Percentiles rank a stretch among this genome's conserved stretches.
Conservation (phyloP, 1,140 invertebrate genomes). For the Lutraria rhynchaena region DNA sequence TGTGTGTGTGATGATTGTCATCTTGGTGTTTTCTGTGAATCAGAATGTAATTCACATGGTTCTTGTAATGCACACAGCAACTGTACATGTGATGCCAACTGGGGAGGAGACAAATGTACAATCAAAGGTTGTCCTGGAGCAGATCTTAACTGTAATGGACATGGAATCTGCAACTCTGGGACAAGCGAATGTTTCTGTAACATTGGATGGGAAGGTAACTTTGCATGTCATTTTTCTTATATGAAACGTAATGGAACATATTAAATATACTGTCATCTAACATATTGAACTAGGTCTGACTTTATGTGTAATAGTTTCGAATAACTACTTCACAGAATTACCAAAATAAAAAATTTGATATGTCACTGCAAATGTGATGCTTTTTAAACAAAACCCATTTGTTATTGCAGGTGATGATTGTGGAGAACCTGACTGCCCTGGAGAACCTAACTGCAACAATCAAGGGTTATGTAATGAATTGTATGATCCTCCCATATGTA, state of each 20-base stretch:
- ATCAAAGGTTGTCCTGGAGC: constrained; percentile 65
- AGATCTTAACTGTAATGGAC: constrained; percentile 68
- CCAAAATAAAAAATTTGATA: too few species aligned
- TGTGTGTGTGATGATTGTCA: constrained; percentile 73
- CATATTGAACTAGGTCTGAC: neutral
- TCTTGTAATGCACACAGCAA: constrained; percentile 54
- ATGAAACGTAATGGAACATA: too few species aligned
- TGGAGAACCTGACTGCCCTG: constrained; percentile 70
- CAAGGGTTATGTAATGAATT: constrained; percentile 67
- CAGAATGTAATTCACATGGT: constrained; percentile 72
- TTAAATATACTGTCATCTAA: too few species aligned
- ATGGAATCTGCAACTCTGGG: constrained; percentile 72
- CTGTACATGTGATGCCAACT: constrained; percentile 68
- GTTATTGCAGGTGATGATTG: constrained; percentile 66
- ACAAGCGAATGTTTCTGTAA: constrained; percentile 70
- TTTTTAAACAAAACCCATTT: too few species aligned
- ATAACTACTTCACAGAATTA: too few species aligned
- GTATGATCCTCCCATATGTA: constrained; percentile 71
- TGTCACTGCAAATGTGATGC: too few species aligned
- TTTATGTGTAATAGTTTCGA: too few species aligned
- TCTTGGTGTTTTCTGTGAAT: constrained; percentile 71
- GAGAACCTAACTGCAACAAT: constrained; percentile 70
- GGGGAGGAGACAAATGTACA: constrained; percentile 71
- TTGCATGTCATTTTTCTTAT: too few species aligned
- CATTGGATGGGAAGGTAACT: constrained; percentile 74